Percentiles rank a stretch among this genome's conserved stretches.
Conservation (phyloP, 2,888 invertebrate genomes). For the Parochlus steinenii region DNA sequence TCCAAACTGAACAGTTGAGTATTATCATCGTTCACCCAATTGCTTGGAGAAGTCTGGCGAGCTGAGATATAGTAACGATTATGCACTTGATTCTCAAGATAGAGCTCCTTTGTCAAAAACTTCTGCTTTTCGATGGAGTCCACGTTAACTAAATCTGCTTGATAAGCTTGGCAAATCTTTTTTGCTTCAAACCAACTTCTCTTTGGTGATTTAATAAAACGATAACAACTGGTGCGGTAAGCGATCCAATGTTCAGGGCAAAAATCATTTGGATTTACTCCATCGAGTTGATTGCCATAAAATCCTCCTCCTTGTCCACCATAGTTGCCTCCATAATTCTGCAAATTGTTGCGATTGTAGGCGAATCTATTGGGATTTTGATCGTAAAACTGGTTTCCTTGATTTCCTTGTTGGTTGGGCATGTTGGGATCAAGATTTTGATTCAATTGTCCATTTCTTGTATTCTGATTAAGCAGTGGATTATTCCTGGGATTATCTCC, state of each 20-base stretch:
- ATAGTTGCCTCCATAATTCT: background rate
- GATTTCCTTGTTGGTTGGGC: background rate
- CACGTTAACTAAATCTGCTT: constrained; percentile 63
- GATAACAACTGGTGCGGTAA: constrained; percentile 67
- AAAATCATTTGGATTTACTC: constrained; percentile 24
- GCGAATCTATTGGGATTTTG: constrained; percentile 9
- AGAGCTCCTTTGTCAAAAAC: constrained; percentile 68
- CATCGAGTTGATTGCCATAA: constrained; percentile 11
- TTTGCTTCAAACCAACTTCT: constrained; percentile 65
- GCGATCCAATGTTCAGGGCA: constrained; percentile 84
- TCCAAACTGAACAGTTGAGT: constrained; percentile 60
- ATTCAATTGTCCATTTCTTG: background rate
- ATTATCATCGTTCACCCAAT: constrained; percentile 79
- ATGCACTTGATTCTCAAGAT: constrained; percentile 68
- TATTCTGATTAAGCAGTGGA: background rate
- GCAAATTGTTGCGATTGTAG: constrained; percentile 4
- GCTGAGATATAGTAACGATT: constrained; percentile 76
- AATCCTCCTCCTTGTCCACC: background rate
- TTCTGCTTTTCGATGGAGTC: constrained; percentile 74
- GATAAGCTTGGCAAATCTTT: constrained; percentile 67
- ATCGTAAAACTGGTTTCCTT: constrained; percentile 4
- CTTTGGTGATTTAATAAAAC: constrained; percentile 76
- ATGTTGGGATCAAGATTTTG: background rate
- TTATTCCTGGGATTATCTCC: background rate
- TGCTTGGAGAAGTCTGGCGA: constrained; percentile 51